Evolutionary conservation across 1,140 invertebrate genomes (phyloP), one percentile per base, ranked within the genome.

Genomic region (Xylocopa sonorina): DNA sequence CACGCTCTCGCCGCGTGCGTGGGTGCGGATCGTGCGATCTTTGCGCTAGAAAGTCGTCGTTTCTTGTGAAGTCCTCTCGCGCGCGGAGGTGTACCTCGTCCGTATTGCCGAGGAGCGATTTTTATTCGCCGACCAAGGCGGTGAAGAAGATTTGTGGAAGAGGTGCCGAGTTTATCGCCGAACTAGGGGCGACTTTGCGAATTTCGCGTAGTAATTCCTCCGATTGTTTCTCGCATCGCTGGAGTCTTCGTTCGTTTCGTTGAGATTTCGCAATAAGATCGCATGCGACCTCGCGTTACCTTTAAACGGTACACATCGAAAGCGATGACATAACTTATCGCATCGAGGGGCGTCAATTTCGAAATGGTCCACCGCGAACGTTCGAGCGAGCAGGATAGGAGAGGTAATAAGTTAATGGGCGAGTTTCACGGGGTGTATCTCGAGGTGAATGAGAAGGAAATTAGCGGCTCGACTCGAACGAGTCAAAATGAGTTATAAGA

Each of bases 401-500:
- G 0, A 29, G 63, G 32, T 62, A 68, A 67, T 57, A 71, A 69
- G 75, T 69, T 60, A 51, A 78, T 62, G 67, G 64, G 24, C 24
- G 4, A 60, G 55, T 78, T 60, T 71, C 43, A 41, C 27, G 53
- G 29, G 53, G 16, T 66, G 73, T 43, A 32, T 41, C 27, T 55
- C 50, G 34, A 27, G 50, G 21, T 43, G 62, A 67, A 76, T 12
- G 63, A 76, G 51, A 18, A 78, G 46, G 55, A 78, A 78, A 41
- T 82, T 67, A 55, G 53, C 14, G 55, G 62, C 32, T 73, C 78
- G 77, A 24, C 14, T 74, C 29, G 53, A 57, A 81, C 75, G 32
- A 74, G 68, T 57, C 51, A 71, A 78, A 83, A 72, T 82, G 75
- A 84, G 63, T 78, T 84, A 78, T 74, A 81, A 69, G 75, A 71